phyloP scores from a whole-genome alignment of 1,140 invertebrate species.

The Telenomus remus region DNA sequence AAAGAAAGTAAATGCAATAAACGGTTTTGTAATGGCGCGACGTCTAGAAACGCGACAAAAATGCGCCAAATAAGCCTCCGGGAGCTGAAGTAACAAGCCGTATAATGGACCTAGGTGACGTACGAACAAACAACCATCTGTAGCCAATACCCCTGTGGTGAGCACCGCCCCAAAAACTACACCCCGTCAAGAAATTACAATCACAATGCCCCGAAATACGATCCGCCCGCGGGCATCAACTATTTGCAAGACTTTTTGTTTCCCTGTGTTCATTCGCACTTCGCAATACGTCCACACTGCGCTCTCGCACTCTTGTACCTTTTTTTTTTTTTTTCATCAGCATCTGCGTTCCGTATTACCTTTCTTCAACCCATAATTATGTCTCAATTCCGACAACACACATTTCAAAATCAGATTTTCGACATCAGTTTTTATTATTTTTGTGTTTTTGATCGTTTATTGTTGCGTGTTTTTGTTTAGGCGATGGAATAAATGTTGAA shows the following conservation, averaged over 20 bases:
- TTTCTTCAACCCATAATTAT: too few relatives aligned
- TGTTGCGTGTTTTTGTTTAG: too few relatives aligned
- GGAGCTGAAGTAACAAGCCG: constrained; percentile 69
- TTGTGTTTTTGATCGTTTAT: too few relatives aligned
- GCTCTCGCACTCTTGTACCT: constrained; percentile 36
- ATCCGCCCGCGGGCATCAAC: constrained; percentile 71
- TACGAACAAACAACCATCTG: constrained; percentile 75
- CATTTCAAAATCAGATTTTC: too few relatives aligned
- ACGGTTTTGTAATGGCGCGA: constrained; percentile 39
- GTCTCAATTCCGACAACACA: too few relatives aligned
- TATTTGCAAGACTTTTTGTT: constrained; percentile 55
- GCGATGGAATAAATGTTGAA: too few relatives aligned
- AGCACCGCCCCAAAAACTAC: constrained; percentile 73
- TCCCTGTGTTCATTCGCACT: constrained; percentile 20
- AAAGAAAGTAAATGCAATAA: constrained; percentile 52
- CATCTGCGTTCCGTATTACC: background rate
- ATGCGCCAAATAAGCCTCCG: constrained; percentile 63
- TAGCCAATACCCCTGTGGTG: constrained; percentile 73
- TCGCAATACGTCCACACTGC: constrained; percentile 13
- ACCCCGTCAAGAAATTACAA: constrained; percentile 74
- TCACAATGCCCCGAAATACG: constrained; percentile 73
- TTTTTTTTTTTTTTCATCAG: constrained; percentile 1
- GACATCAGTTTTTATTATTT: too few relatives aligned
- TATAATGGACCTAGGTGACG: constrained; percentile 73
- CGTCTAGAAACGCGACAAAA: constrained; percentile 44